These are phyloP conservation scores for Salticus scenicus DNA, from an alignment of 2,888 invertebrate species.

Conservation along the genomic window DNA sequence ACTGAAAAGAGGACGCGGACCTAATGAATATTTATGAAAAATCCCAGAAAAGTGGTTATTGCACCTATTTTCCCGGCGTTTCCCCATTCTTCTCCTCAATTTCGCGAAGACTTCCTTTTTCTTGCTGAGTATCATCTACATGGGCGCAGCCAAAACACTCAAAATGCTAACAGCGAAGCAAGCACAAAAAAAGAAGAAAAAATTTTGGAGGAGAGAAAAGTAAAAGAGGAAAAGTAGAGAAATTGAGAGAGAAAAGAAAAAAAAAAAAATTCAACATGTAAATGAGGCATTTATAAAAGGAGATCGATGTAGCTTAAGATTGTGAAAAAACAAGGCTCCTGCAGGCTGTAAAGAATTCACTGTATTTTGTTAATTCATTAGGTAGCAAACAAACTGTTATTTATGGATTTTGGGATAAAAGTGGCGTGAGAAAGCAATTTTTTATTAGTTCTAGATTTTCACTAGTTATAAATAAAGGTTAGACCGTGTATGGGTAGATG, in stretches of 20 bases:
- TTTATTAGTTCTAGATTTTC: too few relatives aligned
- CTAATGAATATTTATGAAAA: conserved; percentile 9
- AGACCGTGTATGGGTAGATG: too few relatives aligned
- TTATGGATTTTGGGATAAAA: not conserved
- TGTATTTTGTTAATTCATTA: too few relatives aligned
- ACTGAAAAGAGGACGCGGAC: not conserved
- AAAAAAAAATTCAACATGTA: not conserved
- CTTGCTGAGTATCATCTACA: not conserved
- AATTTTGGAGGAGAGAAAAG: too few relatives aligned
- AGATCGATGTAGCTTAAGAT: not conserved
- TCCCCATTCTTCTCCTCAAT: not conserved
- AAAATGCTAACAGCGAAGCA: not conserved
- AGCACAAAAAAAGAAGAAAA: too few relatives aligned
- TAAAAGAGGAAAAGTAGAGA: not conserved
- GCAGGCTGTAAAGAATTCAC: not conserved
- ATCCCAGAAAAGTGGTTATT: conserved; percentile 2
- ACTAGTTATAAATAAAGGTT: too few relatives aligned
- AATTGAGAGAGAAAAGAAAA: not conserved
- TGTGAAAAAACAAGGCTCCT: not conserved
- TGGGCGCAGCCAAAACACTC: conserved; percentile 1
- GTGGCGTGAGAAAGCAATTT: too few relatives aligned
- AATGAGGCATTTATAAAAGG: not conserved
- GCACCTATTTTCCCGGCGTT: not conserved
- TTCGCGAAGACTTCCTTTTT: not conserved
- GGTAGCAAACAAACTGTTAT: too few relatives aligned